phyloP scores from a whole-genome alignment of 2,797 vertebrate species.

The Hoplostethus mediterraneus region DNA sequence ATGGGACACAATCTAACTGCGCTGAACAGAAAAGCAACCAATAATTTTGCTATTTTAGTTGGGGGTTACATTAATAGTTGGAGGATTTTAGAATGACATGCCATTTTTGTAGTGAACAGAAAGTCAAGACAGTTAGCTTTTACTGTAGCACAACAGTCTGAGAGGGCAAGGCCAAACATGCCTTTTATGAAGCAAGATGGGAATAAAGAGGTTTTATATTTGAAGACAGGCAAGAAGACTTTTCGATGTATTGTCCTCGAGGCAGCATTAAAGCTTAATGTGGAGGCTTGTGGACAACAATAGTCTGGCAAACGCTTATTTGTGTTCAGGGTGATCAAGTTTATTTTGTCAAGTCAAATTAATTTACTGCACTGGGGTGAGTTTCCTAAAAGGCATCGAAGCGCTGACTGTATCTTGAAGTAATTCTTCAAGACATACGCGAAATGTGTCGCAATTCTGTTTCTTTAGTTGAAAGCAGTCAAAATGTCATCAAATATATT shows the following conservation, averaged over 20 bases:
- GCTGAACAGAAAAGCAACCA: constrained; percentile 6
- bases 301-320: constrained; percentile 29
- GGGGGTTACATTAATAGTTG: background rate
- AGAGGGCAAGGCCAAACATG: constrained; percentile 37
- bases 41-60: background rate
- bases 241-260: constrained; percentile 41
- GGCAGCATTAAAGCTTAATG: constrained; percentile 38
- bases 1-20: background rate
- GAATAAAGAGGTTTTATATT: constrained; percentile 52
- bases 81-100: constrained; percentile 13
- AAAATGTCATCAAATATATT: too few species aligned
- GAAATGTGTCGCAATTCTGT: too few species aligned
- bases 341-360: constrained; percentile 1
- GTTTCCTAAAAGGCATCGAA: too few species aligned
- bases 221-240: constrained; percentile 29
- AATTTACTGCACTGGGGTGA: constrained; percentile 22
- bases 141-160: constrained; percentile 36
- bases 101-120: constrained; percentile 23
- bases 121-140: constrained; percentile 12
- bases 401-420: too few species aligned
- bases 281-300: background rate
- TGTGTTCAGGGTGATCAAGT: constrained; percentile 37
- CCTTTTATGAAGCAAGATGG: constrained; percentile 35
- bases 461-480: too few species aligned
- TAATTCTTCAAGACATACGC: too few species aligned